A percentile compares a stretch with the other conserved stretches of the same genome.
Conservation (phyloP, 2,113 vertebrate species). For the Uropsilus gracilis region DNA sequence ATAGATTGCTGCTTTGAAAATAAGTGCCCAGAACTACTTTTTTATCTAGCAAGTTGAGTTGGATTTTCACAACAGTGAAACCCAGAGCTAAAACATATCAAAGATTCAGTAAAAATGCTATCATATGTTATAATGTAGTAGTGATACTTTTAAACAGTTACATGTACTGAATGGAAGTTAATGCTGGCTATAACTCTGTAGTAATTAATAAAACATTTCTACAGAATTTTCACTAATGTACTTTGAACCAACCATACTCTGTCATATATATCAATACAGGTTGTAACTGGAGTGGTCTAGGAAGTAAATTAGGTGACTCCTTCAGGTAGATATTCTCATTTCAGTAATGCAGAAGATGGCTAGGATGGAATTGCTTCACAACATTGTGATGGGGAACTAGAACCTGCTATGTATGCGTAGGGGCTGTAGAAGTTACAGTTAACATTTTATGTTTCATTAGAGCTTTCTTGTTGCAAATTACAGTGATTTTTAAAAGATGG, state of each 20-base stretch:
- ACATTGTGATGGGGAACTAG: background rate
- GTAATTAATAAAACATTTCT: conserved; percentile 22
- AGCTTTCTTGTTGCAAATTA: conserved; percentile 52
- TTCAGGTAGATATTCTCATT: conserved; percentile 34
- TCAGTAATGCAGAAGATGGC: conserved; percentile 34
- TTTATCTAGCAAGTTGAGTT: background rate
- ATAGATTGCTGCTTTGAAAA: conserved; percentile 23
- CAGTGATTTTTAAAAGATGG: conserved; percentile 26
- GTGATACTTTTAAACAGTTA: background rate
- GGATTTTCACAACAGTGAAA: conserved; percentile 6
- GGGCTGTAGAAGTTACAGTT: background rate
- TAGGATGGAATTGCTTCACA: background rate
- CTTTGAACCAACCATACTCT: background rate
- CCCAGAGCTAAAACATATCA: background rate
- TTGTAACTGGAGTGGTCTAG: conserved; percentile 1
- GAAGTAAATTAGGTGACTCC: background rate
- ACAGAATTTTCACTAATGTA: background rate
- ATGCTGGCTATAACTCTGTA: background rate
- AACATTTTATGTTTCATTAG: conserved; percentile 60
- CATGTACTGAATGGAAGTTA: background rate
- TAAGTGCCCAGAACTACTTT: background rate
- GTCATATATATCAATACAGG: background rate
- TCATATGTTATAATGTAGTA: background rate
- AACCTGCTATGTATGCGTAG: conserved; percentile 32
- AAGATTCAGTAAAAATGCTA: background rate